Base-by-base conservation (phyloP, 2,888 invertebrate species). In the Eupithecia abbreviata region DNA sequence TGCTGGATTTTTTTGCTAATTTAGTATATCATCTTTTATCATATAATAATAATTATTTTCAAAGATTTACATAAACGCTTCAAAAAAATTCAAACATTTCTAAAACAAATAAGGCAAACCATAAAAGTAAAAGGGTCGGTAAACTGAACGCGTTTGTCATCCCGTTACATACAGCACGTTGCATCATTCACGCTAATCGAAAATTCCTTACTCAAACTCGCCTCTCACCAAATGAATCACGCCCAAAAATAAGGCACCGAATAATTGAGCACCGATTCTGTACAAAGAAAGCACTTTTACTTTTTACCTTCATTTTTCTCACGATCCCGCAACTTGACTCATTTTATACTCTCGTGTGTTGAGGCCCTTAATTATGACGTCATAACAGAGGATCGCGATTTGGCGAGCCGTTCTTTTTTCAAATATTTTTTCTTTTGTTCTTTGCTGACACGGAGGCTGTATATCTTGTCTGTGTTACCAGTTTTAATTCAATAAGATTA, bases 211-310 rank as follows among this genome's bases (percentile, higher is more conserved):
- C 89, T 88, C 87, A 90, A 90, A 90, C 90, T 90, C 90, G 86
- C 90, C 89, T 89, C 89, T 89, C 90, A 85, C 87, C 84, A 90
- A 90, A 91, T 93, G 93, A 94, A 93, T 93, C 92, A 93, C 88
- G 89, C 87, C 81, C 88, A 85, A 88, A 91, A 92, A 92, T 89
- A 89, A 90, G 87, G 86, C 82, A 87, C 87, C 87, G 86, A 74
- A 90, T 92, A 90, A 92, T 90, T 90, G 90, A 90, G 88, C 88
- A 89, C 92, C 62, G 62, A 62, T 62, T 90, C 89, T 89, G 90
- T 91, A 91, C 91, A 92, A 94, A 93, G 94, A 93, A 92, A 93
- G 91, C 85, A 92, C 94, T 93, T 91, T 94, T 94, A 94, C 94
- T 93, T 93, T 93, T 93, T 92, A 78, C 89, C 85, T 89, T 88